Percentiles rank a stretch among this genome's conserved stretches.
phyloP scores from a whole-genome alignment of 2,113 vertebrate genomes.

The Thalassarche chlororhynchos region DNA sequence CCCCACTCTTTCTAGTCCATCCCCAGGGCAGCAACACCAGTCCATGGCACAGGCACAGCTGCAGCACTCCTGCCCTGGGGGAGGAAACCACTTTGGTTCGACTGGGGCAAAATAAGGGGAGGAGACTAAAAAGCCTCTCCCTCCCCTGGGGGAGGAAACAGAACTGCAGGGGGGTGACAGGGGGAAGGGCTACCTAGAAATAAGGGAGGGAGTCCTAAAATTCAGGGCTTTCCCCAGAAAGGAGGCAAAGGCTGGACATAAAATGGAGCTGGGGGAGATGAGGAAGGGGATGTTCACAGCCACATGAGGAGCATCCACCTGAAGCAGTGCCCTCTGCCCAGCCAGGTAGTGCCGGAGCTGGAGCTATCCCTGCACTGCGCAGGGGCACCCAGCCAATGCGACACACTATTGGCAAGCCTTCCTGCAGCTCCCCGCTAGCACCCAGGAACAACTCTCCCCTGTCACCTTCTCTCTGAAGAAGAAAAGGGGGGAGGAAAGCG shows the following conservation, averaged over 20 bases:
- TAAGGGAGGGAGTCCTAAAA: background rate
- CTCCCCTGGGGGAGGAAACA: background rate
- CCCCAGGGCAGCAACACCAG: background rate
- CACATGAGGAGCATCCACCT: rapidly evolving
- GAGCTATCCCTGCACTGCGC: background rate
- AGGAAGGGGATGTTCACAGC: background rate
- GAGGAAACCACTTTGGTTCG: background rate
- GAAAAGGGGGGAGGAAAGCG: background rate
- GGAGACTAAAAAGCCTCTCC: background rate
- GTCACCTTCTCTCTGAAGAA: background rate
- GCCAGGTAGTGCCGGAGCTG: rapidly evolving
- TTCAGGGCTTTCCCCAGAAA: background rate
- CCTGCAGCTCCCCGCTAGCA: background rate
- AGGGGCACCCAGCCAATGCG: rapidly evolving
- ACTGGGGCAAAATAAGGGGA: background rate
- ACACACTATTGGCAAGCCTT: rapidly evolving
- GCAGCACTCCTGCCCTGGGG: background rate
- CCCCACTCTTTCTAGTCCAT: background rate
- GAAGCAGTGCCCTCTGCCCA: background rate
- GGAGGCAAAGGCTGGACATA: background rate
- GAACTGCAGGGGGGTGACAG: background rate
- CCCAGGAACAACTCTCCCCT: background rate
- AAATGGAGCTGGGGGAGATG: background rate
- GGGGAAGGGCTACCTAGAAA: background rate
- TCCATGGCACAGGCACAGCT: background rate